phyloP scores from a whole-genome alignment of 2,113 vertebrate species.

The Typhlomys cinereus region DNA sequence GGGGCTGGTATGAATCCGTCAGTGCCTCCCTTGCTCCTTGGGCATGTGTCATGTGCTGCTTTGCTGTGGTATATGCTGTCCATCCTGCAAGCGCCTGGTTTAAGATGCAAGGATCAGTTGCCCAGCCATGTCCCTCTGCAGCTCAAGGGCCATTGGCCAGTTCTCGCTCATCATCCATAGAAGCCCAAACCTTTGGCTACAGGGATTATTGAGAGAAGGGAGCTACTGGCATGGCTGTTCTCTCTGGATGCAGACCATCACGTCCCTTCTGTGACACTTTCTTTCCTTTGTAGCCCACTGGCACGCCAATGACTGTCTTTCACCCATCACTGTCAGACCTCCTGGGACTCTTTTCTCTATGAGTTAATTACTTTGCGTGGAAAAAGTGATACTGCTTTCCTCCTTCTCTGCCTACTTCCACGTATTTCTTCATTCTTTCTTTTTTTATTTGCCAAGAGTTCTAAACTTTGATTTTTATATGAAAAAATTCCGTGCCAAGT shows the following conservation, averaged over 20 bases:
- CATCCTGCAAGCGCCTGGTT: not conserved
- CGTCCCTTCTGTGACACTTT: not conserved
- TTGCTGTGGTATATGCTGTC: not conserved
- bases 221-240: fast-evolving
- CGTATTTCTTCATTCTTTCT: too few species aligned
- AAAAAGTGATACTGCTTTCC: not conserved
- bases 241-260: not conserved
- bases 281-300: not conserved
- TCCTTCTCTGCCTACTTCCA: not conserved
- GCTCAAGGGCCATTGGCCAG: not conserved
- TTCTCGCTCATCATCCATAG: not conserved
- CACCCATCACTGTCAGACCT: not conserved
- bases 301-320: not conserved
- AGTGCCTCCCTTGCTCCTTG: not conserved
- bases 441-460: not conserved
- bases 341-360: not conserved
- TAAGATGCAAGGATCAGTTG: not conserved
- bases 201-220: not conserved
- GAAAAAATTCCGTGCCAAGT: too few species aligned
- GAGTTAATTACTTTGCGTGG: not conserved
- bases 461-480: too few species aligned
- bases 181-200: not conserved
- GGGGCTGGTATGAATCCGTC: not conserved
- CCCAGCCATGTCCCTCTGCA: not conserved
- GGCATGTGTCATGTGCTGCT: not conserved